phyloP scores from a whole-genome alignment of 1,140 invertebrate species.

The Cydia pomonella region DNA sequence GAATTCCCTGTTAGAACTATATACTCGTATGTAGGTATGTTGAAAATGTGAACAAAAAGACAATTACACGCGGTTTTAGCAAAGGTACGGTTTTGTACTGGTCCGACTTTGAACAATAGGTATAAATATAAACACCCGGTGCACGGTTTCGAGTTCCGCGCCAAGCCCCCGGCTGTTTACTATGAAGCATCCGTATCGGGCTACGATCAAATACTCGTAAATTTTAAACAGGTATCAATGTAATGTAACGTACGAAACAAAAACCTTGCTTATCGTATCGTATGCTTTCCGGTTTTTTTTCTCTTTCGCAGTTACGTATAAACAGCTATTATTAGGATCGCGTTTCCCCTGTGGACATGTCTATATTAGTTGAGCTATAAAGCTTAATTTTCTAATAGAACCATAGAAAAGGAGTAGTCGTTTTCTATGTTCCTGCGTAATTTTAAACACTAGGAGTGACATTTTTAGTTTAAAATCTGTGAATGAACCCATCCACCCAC shows the following conservation, averaged over 20 bases:
- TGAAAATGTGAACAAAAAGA: neutral
- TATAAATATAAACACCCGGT: too few species aligned
- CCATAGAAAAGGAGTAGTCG: too few species aligned
- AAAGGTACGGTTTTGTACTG: conserved; percentile 4
- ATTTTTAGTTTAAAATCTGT: too few species aligned
- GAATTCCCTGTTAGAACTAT: too few species aligned
- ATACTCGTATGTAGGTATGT: too few species aligned
- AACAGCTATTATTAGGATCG: too few species aligned
- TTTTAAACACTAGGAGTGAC: too few species aligned
- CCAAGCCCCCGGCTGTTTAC: conserved; percentile 9
- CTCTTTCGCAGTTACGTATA: too few species aligned
- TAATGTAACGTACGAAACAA: neutral
- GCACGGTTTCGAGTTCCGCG: conserved; percentile 6
- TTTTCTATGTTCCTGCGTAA: neutral
- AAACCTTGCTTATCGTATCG: neutral
- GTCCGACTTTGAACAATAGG: conserved; percentile 20
- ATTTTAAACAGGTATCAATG: neutral
- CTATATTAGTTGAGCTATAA: too few species aligned
- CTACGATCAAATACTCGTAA: neutral
- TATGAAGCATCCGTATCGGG: conserved; percentile 12
- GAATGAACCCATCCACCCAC: too few species aligned
- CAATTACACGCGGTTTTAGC: neutral
- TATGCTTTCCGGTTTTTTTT: neutral
- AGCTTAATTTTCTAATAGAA: too few species aligned
- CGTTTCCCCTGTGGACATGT: too few species aligned